These are phyloP conservation scores for Zaprionus davidi DNA, from an alignment of 1,140 invertebrate genomes.

Conservation along the genomic window DNA sequence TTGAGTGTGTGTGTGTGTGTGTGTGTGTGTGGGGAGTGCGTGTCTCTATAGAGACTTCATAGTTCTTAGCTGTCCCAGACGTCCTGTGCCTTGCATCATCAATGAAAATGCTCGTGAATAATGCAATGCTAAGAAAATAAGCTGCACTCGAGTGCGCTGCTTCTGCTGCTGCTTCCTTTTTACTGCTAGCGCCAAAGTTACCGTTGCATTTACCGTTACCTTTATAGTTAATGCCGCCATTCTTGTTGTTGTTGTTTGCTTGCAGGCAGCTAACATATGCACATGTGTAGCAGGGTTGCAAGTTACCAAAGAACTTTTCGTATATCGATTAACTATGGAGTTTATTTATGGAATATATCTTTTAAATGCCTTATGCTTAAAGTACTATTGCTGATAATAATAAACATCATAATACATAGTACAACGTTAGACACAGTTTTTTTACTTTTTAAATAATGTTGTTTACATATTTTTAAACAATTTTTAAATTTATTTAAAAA, in stretches of 20 bases:
- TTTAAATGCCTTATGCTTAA: conserved; percentile 2
- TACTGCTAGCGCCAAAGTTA: conserved; percentile 25
- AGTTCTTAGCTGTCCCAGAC: conserved; percentile 45
- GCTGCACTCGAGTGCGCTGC: conserved; percentile 71
- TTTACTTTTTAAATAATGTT: background rate
- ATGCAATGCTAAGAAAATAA: conserved; percentile 81
- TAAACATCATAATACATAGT: background rate
- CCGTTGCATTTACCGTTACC: conserved; percentile 1
- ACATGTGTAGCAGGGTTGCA: background rate
- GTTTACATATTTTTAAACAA: background rate
- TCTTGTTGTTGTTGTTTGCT: background rate
- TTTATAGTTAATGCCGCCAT: conserved; percentile 1
- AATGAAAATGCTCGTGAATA: conserved; percentile 79
- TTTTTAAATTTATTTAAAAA: background rate
- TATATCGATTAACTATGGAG: background rate
- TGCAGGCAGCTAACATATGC: conserved; percentile 10
- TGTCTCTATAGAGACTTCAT: conserved; percentile 39
- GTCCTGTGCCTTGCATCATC: conserved; percentile 62
- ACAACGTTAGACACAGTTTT: too few relatives aligned
- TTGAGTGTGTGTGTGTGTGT: conserved; percentile 16
- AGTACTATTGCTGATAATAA: background rate
- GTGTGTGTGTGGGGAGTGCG: conserved; percentile 43
- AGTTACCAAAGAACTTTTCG: background rate
- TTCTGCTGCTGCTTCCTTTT: conserved; percentile 11
- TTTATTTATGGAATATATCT: background rate